Base-by-base conservation (phyloP, 2,797 vertebrate genomes). In the Trachurus trachurus region DNA sequence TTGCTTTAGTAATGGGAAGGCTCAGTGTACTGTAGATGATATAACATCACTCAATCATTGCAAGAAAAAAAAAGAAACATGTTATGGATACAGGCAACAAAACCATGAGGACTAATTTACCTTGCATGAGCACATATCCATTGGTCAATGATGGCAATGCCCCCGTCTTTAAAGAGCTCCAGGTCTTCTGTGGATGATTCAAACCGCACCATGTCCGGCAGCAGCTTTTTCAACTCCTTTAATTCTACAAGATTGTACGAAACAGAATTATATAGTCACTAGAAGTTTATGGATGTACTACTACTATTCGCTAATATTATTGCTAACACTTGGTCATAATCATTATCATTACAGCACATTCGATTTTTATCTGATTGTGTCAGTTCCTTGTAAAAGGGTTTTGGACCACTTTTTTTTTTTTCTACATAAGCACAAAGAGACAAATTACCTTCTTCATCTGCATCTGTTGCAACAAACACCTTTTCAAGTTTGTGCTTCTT, bases 41-140 rank as follows among this genome's bases (percentile, higher is more conserved):
- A 26, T 26, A 26, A 26, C 26, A 26, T 26, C 26, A 26, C 26
- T 26, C 26, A 26, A 3, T 26, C 26, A 26, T 26, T 26, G 26
- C 26, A 26, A 26, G 3, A 26, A 26, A 26, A 26, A 26, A 26
- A 26, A 26, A 26, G 3, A 26, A 26, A 26, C 26, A 26, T 53
- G 16, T 17, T 44, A 16, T 59, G 11, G 74, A 58, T n/a, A 6
- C 0, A 15, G 22, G 5, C 22, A 50, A 45, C 42, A 67, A 65
- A 59, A 22, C 4, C 0, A n/a, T 3, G 2, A 59, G 53, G 45
- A 34, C 6, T 4, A 34, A 22, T 47, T 76, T 92, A 99, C 98
- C 97, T 97, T 21, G 98, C 97, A 42, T 99, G 98, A 0, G 97
- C 92, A 7, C 98, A 99, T 90, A 99, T 96, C 98, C 98, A 99